Evolutionary conservation across 2,797 vertebrate species (phyloP).

Genomic region (Cyclopterus lumpus): DNA sequence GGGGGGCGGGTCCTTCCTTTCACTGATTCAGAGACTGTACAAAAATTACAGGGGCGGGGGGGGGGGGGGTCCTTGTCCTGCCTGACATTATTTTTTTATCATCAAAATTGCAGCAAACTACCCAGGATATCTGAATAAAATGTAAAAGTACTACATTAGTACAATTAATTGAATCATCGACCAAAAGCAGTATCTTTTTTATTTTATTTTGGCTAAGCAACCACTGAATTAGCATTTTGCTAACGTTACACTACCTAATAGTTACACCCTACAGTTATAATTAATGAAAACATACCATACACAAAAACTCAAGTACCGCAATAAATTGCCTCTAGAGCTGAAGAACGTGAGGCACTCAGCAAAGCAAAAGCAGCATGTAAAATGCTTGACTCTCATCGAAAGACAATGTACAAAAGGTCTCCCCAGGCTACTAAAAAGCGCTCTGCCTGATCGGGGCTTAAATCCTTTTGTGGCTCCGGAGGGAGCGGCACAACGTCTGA

Average conservation of each 20-base stretch:
- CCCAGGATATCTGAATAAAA: neutral
- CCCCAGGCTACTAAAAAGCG: neutral
- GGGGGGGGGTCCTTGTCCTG: too few species aligned
- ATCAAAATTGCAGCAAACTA: neutral
- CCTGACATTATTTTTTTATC: neutral
- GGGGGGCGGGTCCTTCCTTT: conserved; percentile 51
- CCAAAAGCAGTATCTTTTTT: neutral
- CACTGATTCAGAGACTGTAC: conserved; percentile 23
- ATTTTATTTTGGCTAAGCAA: neutral
- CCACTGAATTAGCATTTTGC: neutral
- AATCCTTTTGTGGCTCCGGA: neutral
- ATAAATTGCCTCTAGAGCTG: too few species aligned
- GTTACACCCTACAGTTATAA: neutral
- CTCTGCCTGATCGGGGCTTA: neutral
- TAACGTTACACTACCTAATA: neutral
- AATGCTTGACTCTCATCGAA: neutral
- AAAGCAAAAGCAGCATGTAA: neutral
- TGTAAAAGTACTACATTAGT: neutral
- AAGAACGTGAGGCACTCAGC: neutral
- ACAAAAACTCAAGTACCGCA: neutral
- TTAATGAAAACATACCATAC: neutral
- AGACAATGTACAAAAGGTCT: neutral
- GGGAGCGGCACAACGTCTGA: conserved; percentile 1
- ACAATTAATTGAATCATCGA: neutral
- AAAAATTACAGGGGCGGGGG: conserved; percentile 16